Conservation (phyloP, 2,888 invertebrate genomes). For the Volucella inflata region DNA sequence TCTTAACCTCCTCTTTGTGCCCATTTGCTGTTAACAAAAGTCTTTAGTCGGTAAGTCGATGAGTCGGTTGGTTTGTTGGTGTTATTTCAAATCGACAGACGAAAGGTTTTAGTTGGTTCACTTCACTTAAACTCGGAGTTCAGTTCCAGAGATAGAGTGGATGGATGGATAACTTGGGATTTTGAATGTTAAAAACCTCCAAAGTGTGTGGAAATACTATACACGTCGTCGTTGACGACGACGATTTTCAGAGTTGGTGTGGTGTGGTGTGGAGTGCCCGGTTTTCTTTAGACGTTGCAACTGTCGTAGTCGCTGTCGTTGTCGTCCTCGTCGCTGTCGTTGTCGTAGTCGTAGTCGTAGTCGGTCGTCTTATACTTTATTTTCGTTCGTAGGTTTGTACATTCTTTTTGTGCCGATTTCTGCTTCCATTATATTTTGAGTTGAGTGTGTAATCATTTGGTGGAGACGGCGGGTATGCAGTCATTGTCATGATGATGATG, state of each 20-base stretch:
- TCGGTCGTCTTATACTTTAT: slow-evolving; percentile 69
- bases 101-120: slow-evolving; percentile 70
- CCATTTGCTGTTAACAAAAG: background rate
- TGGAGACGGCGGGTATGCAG: slow-evolving; percentile 65
- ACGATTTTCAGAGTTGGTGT: slow-evolving; percentile 30
- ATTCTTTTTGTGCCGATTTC: slow-evolving; percentile 50
- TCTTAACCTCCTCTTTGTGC: background rate
- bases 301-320: slow-evolving; percentile 21
- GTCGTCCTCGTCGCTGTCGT: slow-evolving; percentile 17
- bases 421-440: slow-evolving; percentile 72
- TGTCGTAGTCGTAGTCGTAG: slow-evolving; percentile 47
- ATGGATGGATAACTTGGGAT: slow-evolving; percentile 61
- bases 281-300: slow-evolving; percentile 41
- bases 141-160: slow-evolving; percentile 61
- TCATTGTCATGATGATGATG: slow-evolving; percentile 72
- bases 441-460: slow-evolving; percentile 73
- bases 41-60: slow-evolving; percentile 33
- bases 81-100: slow-evolving; percentile 34
- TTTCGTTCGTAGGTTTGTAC: slow-evolving; percentile 47
- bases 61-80: slow-evolving; percentile 32
- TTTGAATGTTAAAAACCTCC: slow-evolving; percentile 64
- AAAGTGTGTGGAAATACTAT: slow-evolving; percentile 62
- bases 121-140: slow-evolving; percentile 75
- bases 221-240: slow-evolving; percentile 43
- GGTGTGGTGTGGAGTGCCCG: slow-evolving; percentile 63